Percentiles rank a stretch among this genome's conserved stretches.
These are phyloP conservation scores for Penaeus vannamei DNA, from an alignment of 1,140 invertebrate species.

Conservation along the genomic window DNA sequence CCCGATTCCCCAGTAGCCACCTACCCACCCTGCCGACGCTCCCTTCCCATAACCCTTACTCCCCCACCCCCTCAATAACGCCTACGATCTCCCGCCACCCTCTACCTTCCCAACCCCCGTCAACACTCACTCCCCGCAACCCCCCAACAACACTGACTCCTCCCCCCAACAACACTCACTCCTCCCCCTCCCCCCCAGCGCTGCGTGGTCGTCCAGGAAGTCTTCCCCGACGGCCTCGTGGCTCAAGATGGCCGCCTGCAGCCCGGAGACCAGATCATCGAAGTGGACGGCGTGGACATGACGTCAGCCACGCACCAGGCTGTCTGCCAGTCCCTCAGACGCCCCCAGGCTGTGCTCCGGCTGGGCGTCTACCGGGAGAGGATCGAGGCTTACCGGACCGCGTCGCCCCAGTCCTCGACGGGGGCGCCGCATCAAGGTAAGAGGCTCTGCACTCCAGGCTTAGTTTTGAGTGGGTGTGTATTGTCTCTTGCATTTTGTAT, in stretches of 20 bases:
- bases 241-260: slow-evolving; percentile 75
- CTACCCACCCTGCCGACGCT: too few species aligned
- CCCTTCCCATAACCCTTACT: too few species aligned
- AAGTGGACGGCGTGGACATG: slow-evolving; percentile 75
- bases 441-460: background rate
- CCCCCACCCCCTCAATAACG: background rate
- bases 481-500: too few species aligned
- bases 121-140: background rate
- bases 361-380: slow-evolving; percentile 70
- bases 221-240: slow-evolving; percentile 74
- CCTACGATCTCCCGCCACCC: background rate
- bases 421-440: slow-evolving; percentile 28
- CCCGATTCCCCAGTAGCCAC: too few species aligned
- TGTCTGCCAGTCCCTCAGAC: slow-evolving; percentile 69
- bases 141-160: slow-evolving; percentile 68
- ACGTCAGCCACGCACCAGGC: slow-evolving; percentile 70
- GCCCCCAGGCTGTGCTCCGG: slow-evolving; percentile 68
- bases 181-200: slow-evolving; percentile 69
- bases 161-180: background rate
- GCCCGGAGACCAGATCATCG: slow-evolving; percentile 77
- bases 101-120: background rate
- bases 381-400: slow-evolving; percentile 68
- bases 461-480: background rate
- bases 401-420: slow-evolving; percentile 42
- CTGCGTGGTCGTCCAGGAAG: slow-evolving; percentile 75